Conservation (phyloP, 92 coral and sea anemone species). For the Blastomussa wellsi region DNA sequence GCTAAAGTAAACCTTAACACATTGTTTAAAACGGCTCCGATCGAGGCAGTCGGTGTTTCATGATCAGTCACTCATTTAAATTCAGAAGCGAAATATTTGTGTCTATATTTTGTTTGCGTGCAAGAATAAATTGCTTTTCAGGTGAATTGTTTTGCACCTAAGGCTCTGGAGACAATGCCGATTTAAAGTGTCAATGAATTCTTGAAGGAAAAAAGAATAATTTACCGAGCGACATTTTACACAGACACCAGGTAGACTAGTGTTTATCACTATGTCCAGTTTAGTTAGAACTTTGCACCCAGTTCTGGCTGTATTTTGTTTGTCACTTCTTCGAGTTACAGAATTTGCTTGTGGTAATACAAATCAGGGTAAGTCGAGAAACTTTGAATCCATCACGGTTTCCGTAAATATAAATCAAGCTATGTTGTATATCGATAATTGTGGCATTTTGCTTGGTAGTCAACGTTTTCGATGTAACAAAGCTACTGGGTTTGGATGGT, state of each 20-base stretch:
- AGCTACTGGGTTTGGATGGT: neutral
- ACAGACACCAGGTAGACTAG: neutral
- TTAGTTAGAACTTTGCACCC: neutral
- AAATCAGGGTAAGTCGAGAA: neutral
- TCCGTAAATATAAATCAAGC: neutral
- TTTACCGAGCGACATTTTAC: neutral
- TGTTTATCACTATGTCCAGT: neutral
- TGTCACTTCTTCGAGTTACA: neutral
- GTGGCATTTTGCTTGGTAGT: neutral
- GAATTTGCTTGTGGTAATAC: neutral
- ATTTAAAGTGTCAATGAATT: neutral
- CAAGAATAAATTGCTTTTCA: neutral
- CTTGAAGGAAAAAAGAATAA: neutral
- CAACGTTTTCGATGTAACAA: neutral
- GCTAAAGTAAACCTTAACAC: neutral
- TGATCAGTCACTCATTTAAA: neutral
- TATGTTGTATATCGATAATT: neutral
- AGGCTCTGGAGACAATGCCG: neutral
- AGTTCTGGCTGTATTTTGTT: neutral
- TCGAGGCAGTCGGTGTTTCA: no score
- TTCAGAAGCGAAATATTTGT: neutral
- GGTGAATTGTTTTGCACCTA: neutral
- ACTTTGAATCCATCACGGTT: no score
- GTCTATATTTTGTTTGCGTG: neutral
- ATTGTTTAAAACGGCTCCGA: neutral